A percentile compares a stretch with the other conserved stretches of the same genome.
Conservation (phyloP, 2,113 vertebrate genomes). For the Pavo muticus region DNA sequence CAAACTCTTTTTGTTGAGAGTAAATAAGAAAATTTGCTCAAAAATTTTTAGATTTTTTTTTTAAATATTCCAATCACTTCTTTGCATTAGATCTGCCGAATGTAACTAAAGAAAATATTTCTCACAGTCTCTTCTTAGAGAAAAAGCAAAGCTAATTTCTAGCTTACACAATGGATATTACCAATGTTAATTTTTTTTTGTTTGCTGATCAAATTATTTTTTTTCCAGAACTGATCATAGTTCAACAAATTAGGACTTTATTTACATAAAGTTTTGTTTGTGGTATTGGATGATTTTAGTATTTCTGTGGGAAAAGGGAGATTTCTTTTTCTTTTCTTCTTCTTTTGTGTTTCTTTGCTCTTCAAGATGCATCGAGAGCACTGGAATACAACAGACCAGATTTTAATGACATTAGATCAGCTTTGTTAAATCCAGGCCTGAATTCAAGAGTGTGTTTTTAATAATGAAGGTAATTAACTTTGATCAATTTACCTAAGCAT, state of each 20-base stretch:
- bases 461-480: not conserved
- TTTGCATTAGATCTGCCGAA: not conserved
- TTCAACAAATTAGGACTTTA: not conserved
- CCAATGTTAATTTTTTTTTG: not conserved
- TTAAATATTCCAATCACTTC: not conserved
- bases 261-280: not conserved
- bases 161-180: not conserved
- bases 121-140: not conserved
- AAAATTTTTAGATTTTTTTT: not conserved
- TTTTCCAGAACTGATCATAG: not conserved
- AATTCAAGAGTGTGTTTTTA: constrained; percentile 1
- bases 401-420: not conserved
- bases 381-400: not conserved
- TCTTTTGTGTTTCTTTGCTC: not conserved
- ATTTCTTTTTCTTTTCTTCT: not conserved
- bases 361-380: not conserved
- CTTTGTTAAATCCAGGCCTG: not conserved
- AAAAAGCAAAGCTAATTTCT: not conserved
- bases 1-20: not conserved
- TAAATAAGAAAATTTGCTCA: not conserved
- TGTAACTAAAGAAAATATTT: not conserved
- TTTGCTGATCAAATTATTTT: not conserved
- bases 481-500: not conserved
- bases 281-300: not conserved
- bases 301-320: not conserved